Conservation (phyloP, 1,140 invertebrate species). For the Hirudo medicinalis region DNA sequence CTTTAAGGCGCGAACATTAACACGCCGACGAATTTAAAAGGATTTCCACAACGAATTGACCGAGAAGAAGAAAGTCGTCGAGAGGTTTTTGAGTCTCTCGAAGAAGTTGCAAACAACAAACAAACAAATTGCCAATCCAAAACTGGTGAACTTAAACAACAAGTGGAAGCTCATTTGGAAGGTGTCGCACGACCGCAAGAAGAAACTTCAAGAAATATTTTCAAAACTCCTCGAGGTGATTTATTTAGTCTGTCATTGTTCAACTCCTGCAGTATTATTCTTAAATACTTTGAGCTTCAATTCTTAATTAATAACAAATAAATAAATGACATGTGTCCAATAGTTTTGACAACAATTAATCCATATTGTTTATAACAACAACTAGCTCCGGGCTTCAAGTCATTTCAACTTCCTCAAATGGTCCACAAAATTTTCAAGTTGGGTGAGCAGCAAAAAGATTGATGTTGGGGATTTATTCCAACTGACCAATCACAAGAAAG, state of each 20-base stretch:
- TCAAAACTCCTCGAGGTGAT: conserved; percentile 68
- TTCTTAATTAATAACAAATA: neutral
- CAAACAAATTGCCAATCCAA: conserved; percentile 26
- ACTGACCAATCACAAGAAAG: conserved; percentile 95
- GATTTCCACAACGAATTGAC: conserved; percentile 38
- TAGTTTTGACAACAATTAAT: no score
- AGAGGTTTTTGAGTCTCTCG: conserved; percentile 30
- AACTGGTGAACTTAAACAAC: conserved; percentile 79
- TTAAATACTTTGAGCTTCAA: no score
- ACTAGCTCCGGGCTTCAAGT: conserved; percentile 47
- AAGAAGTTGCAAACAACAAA: neutral
- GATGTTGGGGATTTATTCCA: conserved; percentile 92
- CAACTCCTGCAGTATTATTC: neutral
- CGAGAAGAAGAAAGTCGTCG: conserved; percentile 36
- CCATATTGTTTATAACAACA: no score
- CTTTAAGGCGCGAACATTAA: neutral
- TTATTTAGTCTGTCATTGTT: neutral
- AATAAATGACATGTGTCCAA: neutral
- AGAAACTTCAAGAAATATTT: conserved; percentile 76
- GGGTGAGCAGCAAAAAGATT: conserved; percentile 98
- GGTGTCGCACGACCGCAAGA: conserved; percentile 84
- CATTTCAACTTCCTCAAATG: conserved; percentile 99
- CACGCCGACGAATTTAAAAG: conserved; percentile 22
- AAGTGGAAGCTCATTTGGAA: conserved; percentile 93
- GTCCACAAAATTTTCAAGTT: conserved; percentile 83